These are phyloP conservation scores for Odontomachus brunneus DNA, from an alignment of 1,140 invertebrate species.

Conservation along the genomic window DNA sequence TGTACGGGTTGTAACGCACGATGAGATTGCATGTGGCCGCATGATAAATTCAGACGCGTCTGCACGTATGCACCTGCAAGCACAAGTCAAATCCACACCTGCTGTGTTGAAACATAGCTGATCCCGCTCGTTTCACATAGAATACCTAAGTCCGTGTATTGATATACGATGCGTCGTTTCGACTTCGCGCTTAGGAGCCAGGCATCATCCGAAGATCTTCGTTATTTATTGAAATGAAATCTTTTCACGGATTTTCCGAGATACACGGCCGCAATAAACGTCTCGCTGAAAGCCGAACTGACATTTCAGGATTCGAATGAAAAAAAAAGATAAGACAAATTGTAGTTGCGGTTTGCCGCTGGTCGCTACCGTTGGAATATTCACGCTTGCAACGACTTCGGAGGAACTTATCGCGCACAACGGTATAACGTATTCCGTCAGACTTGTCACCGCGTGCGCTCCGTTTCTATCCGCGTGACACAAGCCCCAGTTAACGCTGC, in stretches of 20 bases:
- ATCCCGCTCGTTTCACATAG: constrained; percentile 3
- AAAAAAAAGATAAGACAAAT: constrained; percentile 20
- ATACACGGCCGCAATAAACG: not conserved
- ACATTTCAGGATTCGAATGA: not conserved
- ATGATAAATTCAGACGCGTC: constrained; percentile 51
- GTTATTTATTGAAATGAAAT: constrained; percentile 35
- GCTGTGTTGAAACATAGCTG: constrained; percentile 18
- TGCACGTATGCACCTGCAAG: constrained; percentile 4
- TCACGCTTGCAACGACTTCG: constrained; percentile 30
- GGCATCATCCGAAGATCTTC: not conserved
- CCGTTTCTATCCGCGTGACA: constrained; percentile 8
- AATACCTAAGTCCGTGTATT: constrained; percentile 38
- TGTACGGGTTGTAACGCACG: not conserved
- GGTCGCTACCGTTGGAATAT: not conserved
- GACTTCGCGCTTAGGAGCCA: not conserved
- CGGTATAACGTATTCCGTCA: constrained; percentile 46
- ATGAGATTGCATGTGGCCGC: not conserved
- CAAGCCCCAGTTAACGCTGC: constrained; percentile 24
- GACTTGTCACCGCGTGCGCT: constrained; percentile 37
- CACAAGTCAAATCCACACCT: constrained; percentile 37
- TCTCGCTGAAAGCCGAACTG: not conserved
- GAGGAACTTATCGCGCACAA: constrained; percentile 34
- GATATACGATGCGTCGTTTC: constrained; percentile 2
- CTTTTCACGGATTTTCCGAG: not conserved
- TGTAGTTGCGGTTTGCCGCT: constrained; percentile 3